These are phyloP conservation scores for Eublepharis macularius DNA, from an alignment of 2,113 vertebrate species.

Conservation along the genomic window DNA sequence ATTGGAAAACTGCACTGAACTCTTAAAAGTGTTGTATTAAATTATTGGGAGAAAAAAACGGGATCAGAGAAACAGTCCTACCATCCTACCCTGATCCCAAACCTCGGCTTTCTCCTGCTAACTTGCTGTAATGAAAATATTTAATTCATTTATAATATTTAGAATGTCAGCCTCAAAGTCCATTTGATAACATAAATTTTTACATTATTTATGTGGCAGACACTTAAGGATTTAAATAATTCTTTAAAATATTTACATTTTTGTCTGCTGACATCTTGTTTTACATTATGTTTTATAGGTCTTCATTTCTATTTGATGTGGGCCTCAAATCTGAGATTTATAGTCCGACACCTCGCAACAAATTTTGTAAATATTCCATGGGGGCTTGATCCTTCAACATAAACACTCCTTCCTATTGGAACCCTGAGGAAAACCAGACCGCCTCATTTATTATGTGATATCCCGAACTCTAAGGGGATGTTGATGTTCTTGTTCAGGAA, in stretches of 20 bases:
- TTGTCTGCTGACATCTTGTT: constrained; percentile 75
- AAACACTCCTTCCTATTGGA: constrained; percentile 80
- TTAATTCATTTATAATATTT: constrained; percentile 51
- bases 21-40: background rate
- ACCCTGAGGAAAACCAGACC: constrained; percentile 82
- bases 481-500: constrained; percentile 78
- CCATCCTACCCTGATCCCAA: background rate
- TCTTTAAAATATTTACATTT: constrained; percentile 75
- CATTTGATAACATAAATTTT: constrained; percentile 72
- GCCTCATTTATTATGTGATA: constrained; percentile 79
- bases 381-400: constrained; percentile 76
- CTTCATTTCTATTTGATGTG: constrained; percentile 78
- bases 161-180: constrained; percentile 42
- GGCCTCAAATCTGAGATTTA: constrained; percentile 79
- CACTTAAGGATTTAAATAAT: constrained; percentile 76
- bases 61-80: background rate
- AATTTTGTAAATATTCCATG: constrained; percentile 84
- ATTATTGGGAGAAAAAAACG: background rate
- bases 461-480: constrained; percentile 76
- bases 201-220: constrained; percentile 72
- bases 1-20: background rate
- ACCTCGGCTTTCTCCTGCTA: constrained; percentile 26
- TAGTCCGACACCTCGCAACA: constrained; percentile 81
- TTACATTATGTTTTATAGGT: constrained; percentile 65
- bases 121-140: constrained; percentile 40